Base-by-base conservation (phyloP, 1,140 invertebrate genomes). In the Anoplophora glabripennis region DNA sequence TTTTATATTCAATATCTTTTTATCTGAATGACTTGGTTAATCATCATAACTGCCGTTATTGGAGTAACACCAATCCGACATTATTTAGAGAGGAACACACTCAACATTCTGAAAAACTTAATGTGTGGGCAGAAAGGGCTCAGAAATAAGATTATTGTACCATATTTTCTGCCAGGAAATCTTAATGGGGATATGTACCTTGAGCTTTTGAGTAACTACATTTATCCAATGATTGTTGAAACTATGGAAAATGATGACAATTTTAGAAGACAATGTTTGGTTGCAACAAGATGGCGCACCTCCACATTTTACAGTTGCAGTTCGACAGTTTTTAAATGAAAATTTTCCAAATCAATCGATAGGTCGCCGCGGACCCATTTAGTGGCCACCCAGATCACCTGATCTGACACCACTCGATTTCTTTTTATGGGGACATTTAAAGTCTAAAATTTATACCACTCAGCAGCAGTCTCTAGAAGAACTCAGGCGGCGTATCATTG, bases 1-100 rank as follows among this genome's bases (percentile, higher is more conserved):
- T 28, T 51, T 51, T 51, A 51, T 51, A 51, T 51, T 47, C 11
- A 21, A 17, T 47, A 15, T 51, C 1, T 28, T 51, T 51, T 51
- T 34, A 35, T 11, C n/a, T 35, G 21, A 51, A 35, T 51, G 18
- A 7, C 12, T 51, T 35, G 4, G 18, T 35, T 34, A 51, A 47
- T 47, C 3, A 15, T 15, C 18, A 47, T 14, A 47, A 47, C 5
- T 28, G 21, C 21, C 2, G 21, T 28, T 28, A 28, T 28, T 46
- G 44, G 44, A 18, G 10, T 46, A 21, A 46, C n/a, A 46, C 44
- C 44, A 46, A 46, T 28, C 44, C 44, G 44, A 46, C 1, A 46
- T 46, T 46, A 46, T 46, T 46, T 46, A 18, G 44, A 46, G 44
- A 46, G 17, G 17, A 12, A 46, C 44, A 18, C 44, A 46, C 44